A percentile compares a stretch with the other conserved stretches of the same genome.
phyloP scores from a whole-genome alignment of 2,113 vertebrate species.

The Craseonycteris thonglongyai region DNA sequence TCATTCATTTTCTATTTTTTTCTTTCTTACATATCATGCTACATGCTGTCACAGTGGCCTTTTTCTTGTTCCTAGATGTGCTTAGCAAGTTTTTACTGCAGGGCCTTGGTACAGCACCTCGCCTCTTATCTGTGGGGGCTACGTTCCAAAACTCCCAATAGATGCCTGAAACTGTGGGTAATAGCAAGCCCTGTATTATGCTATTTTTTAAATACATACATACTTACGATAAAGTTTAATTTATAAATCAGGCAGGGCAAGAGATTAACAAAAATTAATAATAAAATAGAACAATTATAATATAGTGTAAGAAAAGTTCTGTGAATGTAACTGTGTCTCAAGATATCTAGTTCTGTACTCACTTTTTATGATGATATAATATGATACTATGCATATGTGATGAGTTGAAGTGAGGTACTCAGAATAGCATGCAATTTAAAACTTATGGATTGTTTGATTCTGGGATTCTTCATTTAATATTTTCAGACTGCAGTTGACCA shows the following conservation, averaged over 20 bases:
- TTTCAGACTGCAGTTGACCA: neutral
- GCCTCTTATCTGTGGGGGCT: neutral
- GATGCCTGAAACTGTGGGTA: neutral
- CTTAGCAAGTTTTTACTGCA: neutral
- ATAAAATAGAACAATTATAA: neutral
- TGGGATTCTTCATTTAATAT: neutral
- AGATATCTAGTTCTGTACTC: neutral
- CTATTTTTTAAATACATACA: neutral
- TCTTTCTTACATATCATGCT: accelerated
- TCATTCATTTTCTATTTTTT: neutral
- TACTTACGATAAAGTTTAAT: neutral
- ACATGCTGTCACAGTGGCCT: neutral
- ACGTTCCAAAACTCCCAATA: neutral
- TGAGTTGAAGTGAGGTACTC: neutral
- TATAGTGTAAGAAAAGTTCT: too few relatives aligned
- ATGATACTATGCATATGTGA: neutral
- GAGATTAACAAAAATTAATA: neutral
- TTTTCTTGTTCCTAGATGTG: neutral
- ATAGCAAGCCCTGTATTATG: too few relatives aligned
- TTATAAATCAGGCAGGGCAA: neutral
- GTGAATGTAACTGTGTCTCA: neutral
- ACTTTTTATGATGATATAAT: too few relatives aligned
- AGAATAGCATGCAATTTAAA: neutral
- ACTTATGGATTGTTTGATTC: neutral
- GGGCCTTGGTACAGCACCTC: neutral